Conservation (phyloP, 2,113 vertebrate genomes). For the Leptodactylus fuscus region DNA sequence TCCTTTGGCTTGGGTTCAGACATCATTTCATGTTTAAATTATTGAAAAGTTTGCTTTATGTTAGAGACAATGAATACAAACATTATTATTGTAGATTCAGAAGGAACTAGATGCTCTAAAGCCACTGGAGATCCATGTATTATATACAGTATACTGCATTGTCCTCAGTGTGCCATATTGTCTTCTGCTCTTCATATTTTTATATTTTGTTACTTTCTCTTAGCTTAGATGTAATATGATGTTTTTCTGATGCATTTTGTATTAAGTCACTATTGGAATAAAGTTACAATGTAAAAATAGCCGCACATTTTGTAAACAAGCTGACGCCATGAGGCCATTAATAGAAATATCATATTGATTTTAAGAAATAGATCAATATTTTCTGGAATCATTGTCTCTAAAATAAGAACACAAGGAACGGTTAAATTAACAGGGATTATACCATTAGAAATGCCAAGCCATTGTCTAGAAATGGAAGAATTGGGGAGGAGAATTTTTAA, state of each 20-base stretch:
- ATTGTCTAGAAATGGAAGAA: neutral
- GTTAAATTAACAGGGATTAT: neutral
- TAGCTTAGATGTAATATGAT: neutral
- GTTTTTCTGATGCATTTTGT: neutral
- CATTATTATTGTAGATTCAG: neutral
- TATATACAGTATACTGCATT: neutral
- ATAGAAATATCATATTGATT: constrained; percentile 29
- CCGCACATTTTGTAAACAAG: neutral
- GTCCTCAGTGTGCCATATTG: neutral
- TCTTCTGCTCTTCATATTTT: neutral
- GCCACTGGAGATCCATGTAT: neutral
- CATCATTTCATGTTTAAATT: neutral
- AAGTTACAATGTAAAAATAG: constrained; percentile 1
- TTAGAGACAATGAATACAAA: neutral
- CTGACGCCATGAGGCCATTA: constrained; percentile 1
- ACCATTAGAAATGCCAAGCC: neutral
- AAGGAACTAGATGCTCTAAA: neutral
- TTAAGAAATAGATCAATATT: neutral
- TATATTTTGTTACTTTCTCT: too few species aligned
- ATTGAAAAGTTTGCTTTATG: neutral
- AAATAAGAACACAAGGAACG: neutral
- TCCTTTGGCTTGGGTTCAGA: neutral
- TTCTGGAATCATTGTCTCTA: neutral
- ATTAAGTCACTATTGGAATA: neutral
- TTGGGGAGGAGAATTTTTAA: neutral